Conservation (phyloP, 2,888 invertebrate genomes). For the Drosophila subsilvestris region DNA sequence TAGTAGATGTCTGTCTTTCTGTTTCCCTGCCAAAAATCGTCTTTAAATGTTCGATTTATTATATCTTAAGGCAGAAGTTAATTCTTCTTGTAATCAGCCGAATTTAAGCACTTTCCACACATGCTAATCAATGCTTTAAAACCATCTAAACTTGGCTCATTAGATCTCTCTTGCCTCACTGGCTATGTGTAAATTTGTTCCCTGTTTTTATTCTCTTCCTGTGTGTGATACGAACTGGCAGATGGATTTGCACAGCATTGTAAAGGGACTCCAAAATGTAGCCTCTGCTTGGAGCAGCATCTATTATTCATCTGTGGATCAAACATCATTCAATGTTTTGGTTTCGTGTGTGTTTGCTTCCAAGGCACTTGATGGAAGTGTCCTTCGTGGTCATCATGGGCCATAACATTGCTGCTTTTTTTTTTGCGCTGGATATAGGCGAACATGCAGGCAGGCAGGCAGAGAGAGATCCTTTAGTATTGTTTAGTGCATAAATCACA, state of each 20-base stretch:
- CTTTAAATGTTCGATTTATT: not conserved
- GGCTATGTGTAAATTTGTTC: too few species aligned
- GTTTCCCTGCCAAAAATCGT: not conserved
- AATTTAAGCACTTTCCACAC: not conserved
- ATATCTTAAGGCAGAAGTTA: too few species aligned
- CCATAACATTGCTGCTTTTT: conserved; percentile 38
- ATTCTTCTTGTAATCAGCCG: too few species aligned
- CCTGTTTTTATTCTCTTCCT: too few species aligned
- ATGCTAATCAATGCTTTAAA: too few species aligned
- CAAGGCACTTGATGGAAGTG: conserved; percentile 39
- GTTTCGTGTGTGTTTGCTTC: conserved; percentile 6
- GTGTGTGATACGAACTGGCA: not conserved
- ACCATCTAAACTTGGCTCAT: too few species aligned
- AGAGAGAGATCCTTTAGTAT: conserved; percentile 31
- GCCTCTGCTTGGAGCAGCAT: not conserved
- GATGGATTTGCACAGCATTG: not conserved
- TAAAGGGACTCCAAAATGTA: not conserved
- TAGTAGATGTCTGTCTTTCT: too few species aligned
- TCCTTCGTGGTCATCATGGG: conserved; percentile 30
- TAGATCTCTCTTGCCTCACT: too few species aligned
- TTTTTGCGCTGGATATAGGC: not conserved
- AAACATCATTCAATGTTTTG: conserved; percentile 6
- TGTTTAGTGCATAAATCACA: conserved; percentile 76
- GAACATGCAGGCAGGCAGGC: not conserved
- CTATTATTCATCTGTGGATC: not conserved